A percentile compares a stretch with the other conserved stretches of the same genome.
Evolutionary conservation across 53 echinoderm and acorn worm species (phyloP).

Genomic region (Paracentrotus lividus): DNA sequence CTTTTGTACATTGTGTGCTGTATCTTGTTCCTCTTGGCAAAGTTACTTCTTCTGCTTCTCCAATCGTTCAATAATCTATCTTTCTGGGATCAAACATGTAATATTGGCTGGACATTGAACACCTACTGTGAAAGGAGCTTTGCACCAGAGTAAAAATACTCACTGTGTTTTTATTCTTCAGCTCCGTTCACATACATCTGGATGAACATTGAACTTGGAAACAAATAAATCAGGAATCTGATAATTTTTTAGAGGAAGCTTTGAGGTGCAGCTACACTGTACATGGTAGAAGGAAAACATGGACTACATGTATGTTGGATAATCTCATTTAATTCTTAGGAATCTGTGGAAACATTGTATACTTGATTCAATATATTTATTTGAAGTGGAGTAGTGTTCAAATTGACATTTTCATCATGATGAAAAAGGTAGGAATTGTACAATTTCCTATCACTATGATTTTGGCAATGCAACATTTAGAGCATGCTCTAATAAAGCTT

Average conservation of each 20-base stretch:
- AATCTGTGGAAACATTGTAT: background rate
- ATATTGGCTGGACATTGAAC: background rate
- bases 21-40: background rate
- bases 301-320: background rate
- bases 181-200: no score
- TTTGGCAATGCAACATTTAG: no score
- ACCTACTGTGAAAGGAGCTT: background rate
- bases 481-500: no score
- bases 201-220: no score
- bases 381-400: background rate
- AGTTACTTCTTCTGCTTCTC: background rate
- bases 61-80: background rate
- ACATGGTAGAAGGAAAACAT: background rate
- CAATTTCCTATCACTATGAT: no score
- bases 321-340: background rate
- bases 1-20: background rate
- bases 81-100: background rate
- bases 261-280: background rate
- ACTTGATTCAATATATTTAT: background rate
- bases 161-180: background rate
- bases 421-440: slow-evolving; percentile 21
- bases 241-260: background rate
- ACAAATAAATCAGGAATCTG: no score
- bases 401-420: background rate
- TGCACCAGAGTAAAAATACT: background rate